Percentiles rank a stretch among this genome's conserved stretches.
Evolutionary conservation across 2,113 vertebrate genomes (phyloP).

Genomic region (Herpailurus yagouaroundi): DNA sequence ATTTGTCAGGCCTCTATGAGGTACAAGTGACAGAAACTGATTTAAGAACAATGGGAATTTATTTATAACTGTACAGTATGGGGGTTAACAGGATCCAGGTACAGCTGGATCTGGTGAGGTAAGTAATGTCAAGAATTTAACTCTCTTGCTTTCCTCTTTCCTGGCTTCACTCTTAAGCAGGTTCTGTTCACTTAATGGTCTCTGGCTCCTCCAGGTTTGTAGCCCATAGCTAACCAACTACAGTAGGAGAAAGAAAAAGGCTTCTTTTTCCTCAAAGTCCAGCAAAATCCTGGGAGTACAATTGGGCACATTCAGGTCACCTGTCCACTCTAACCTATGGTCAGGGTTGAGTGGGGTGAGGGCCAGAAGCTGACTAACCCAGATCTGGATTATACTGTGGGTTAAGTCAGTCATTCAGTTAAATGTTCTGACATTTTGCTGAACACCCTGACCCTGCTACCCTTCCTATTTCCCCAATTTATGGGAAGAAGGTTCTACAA

Average conservation of each 20-base stretch:
- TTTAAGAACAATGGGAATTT: slow-evolving; percentile 36
- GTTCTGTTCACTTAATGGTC: not conserved
- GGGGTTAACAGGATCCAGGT: not conserved
- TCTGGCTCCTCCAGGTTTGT: not conserved
- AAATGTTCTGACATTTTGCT: not conserved
- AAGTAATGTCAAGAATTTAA: not conserved
- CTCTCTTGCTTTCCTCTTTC: not conserved
- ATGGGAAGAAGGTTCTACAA: not conserved
- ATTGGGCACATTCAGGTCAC: not conserved
- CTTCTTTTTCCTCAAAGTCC: not conserved
- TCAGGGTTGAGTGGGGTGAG: not conserved
- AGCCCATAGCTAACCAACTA: not conserved
- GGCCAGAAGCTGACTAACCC: not conserved
- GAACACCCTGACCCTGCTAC: not conserved
- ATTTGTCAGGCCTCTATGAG: slow-evolving; percentile 46
- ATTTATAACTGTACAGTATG: slow-evolving; percentile 9
- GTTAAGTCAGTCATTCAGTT: not conserved
- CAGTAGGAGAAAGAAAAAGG: not conserved
- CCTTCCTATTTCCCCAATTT: not conserved
- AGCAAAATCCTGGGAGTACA: not conserved
- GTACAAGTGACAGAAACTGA: slow-evolving; percentile 29
- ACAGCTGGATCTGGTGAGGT: not conserved
- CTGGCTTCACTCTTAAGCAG: not conserved
- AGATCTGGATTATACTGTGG: not conserved
- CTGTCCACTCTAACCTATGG: not conserved